Evolutionary conservation across 2,797 vertebrate species (phyloP), one percentile per base, ranked within the genome.

Genomic region (Gobionotothen gibberifrons): DNA sequence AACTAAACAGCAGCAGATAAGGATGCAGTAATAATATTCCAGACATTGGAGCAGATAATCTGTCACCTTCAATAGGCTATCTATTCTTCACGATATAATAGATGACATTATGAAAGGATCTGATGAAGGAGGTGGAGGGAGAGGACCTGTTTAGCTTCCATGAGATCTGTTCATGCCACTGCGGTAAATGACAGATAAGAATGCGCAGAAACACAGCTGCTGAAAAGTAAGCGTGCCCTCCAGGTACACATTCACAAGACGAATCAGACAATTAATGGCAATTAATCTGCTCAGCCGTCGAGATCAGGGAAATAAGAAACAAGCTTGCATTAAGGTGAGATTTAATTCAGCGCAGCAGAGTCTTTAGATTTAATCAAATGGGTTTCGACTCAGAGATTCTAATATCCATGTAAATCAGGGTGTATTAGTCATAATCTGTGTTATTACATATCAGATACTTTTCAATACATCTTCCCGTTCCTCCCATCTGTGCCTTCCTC

Each of bases 391-490:
- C 59, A 36, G 16, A 63, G 63, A 58, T 68, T 76, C 55, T 86
- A 81, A 86, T 87, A 79, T 84, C 59, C 75, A 79, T 87, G 76
- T 81, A 83, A 85, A 86, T 88, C 68, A 83, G 78, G 16, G 19
- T 7, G 56, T 46, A 21, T 83, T 82, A 79, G 49, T 83, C 39
- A 36, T 69, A 64, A 82, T 84, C 81, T 81, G 51, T 63, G 48
- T 74, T 74, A n/a, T n/a, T n/a, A 66, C 67, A 62, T 15, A 9
- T 60, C 52, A 9, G 10, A 13, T 56, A 57, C 16, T 69, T 71
- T 66, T 48, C 22, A 66, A 13, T 62, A 17, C 46, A 4, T 74
- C 46, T 11, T 57, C 59, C 39, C 53, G 13, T 36, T 49, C 0
- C 17, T 39, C 58, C 39, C 16, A 4, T 72, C 47, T 66, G 17